Conservation (phyloP, 2,113 vertebrate species). For the Paralichthys olivaceus region DNA sequence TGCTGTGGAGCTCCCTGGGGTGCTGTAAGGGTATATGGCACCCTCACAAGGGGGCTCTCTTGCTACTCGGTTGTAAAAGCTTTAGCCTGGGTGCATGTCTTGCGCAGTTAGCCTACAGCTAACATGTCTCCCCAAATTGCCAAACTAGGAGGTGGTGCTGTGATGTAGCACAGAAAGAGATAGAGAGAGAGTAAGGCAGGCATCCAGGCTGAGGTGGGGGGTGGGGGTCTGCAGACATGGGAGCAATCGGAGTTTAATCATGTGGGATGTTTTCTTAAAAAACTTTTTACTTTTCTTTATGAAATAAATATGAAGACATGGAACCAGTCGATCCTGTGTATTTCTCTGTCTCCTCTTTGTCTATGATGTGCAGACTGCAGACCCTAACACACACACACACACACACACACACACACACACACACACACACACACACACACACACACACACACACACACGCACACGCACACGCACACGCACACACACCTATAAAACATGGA, state of each 20-base stretch:
- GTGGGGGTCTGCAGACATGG: conserved; percentile 22
- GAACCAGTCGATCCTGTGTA: conserved; percentile 41
- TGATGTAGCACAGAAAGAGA: conserved; percentile 60
- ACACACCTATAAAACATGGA: no score
- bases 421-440: no score
- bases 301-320: conserved; percentile 81
- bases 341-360: conserved; percentile 38
- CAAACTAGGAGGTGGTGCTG: conserved; percentile 69
- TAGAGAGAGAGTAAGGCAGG: conserved; percentile 49
- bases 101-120: conserved; percentile 61
- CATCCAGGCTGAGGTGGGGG: conserved; percentile 58
- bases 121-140: conserved; percentile 69
- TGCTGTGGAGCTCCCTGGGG: conserved; percentile 63
- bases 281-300: conserved; percentile 82
- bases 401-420: neutral
- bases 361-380: neutral
- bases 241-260: conserved; percentile 61
- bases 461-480: no score
- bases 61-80: conserved; percentile 37
- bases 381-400: neutral
- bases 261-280: conserved; percentile 75
- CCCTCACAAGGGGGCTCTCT: conserved; percentile 50
- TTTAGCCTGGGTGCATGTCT: conserved; percentile 69
- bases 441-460: no score
- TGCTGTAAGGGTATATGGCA: conserved; percentile 63